Percentiles rank a stretch among this genome's conserved stretches.
Conservation (phyloP, 1,140 invertebrate species). For the Leptestheria dahalacensis region DNA sequence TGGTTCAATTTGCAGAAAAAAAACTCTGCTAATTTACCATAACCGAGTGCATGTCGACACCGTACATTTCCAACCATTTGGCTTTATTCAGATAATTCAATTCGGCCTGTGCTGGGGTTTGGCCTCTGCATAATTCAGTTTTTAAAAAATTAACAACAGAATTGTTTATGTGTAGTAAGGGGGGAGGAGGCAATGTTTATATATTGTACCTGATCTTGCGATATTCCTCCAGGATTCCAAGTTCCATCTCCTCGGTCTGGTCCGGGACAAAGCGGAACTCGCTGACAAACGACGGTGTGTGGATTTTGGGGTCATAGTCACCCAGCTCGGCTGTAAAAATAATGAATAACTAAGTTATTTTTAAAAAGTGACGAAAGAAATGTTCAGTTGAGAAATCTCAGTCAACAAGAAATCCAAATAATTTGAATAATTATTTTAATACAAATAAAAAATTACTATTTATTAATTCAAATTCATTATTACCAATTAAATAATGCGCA, state of each 20-base stretch:
- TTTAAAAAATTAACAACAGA: not conserved
- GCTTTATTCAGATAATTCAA: conserved; percentile 81
- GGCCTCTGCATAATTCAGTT: conserved; percentile 36
- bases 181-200: not conserved
- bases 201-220: conserved; percentile 52
- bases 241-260: conserved; percentile 85
- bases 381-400: too few relatives aligned
- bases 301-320: conserved; percentile 80
- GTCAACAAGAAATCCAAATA: too few relatives aligned
- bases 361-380: not conserved
- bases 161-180: conserved; percentile 3
- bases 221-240: conserved; percentile 76
- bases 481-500: too few relatives aligned
- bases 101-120: conserved; percentile 81
- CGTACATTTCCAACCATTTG: conserved; percentile 93
- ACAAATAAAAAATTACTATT: not conserved
- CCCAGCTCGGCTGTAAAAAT: conserved; percentile 80
- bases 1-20: too few relatives aligned
- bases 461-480: too few relatives aligned
- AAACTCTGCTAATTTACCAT: conserved; percentile 44
- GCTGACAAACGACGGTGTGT: conserved; percentile 88
- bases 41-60: conserved; percentile 89
- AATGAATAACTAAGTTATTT: too few relatives aligned
- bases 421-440: too few relatives aligned
- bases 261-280: conserved; percentile 92